phyloP scores from a whole-genome alignment of 1,140 invertebrate species.

The Coptotermes formosanus region DNA sequence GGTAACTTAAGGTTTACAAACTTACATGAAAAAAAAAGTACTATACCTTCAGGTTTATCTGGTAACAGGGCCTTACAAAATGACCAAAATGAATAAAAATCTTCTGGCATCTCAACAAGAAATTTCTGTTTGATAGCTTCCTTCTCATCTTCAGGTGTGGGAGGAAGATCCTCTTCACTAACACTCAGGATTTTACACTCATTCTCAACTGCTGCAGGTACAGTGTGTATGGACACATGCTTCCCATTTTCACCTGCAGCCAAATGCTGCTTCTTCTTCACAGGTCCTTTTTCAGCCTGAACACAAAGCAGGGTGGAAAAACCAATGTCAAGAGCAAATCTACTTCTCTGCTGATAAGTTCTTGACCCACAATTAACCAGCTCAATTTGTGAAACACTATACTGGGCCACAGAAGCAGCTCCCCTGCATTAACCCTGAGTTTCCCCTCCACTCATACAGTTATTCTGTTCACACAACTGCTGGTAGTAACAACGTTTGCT shows the following conservation, averaged over 20 bases:
- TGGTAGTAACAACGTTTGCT: too few species aligned
- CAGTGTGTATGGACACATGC: neutral
- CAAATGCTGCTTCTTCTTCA: neutral
- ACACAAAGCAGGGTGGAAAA: neutral
- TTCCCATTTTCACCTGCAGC: neutral
- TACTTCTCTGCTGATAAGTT: neutral
- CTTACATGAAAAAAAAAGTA: neutral
- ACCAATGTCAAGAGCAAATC: neutral
- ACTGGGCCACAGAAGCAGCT: too few species aligned
- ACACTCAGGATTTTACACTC: neutral
- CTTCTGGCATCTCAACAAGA: conserved; percentile 81
- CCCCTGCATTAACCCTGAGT: too few species aligned
- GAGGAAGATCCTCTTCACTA: neutral
- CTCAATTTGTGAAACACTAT: neutral
- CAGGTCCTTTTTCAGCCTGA: neutral
- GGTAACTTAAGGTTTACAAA: too few species aligned
- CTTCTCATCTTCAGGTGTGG: conserved; percentile 38
- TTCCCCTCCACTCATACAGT: too few species aligned
- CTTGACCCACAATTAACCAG: neutral
- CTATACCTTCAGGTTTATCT: conserved; percentile 55
- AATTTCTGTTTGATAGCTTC: conserved; percentile 71
- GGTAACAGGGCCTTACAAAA: conserved; percentile 68
- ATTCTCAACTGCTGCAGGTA: neutral
- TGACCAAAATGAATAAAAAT: conserved; percentile 84
- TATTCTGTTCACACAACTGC: too few species aligned